phyloP scores from a whole-genome alignment of 2,797 vertebrate species.

The Danio tinwini region DNA sequence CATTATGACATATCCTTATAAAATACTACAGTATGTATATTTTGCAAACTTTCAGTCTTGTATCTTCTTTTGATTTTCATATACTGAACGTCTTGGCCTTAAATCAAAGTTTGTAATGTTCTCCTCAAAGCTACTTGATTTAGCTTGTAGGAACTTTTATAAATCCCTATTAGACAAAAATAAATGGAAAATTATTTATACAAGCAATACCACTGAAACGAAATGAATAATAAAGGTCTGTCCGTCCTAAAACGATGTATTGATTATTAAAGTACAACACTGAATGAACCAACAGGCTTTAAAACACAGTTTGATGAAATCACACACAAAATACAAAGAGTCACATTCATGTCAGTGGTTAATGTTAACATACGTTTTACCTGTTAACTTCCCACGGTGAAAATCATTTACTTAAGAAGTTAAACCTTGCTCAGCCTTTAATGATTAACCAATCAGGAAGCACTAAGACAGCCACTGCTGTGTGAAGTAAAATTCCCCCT shows the following conservation, averaged over 20 bases:
- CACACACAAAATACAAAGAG: background rate
- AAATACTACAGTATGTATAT: too few relatives aligned
- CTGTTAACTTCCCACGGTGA: slow-evolving; percentile 21
- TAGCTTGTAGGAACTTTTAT: too few relatives aligned
- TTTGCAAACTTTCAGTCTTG: too few relatives aligned
- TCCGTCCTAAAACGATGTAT: background rate
- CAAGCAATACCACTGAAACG: background rate
- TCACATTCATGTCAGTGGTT: background rate
- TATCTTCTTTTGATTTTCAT: too few relatives aligned
- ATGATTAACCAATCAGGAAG: background rate
- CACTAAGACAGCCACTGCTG: background rate
- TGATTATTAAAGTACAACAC: background rate
- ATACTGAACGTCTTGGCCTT: too few relatives aligned
- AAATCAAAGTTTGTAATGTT: too few relatives aligned
- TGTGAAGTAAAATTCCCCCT: background rate
- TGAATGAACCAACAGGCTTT: background rate
- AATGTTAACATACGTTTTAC: background rate
- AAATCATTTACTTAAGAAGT: slow-evolving; percentile 25
- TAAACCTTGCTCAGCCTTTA: slow-evolving; percentile 13
- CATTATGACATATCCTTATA: too few relatives aligned
- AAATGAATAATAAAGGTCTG: background rate
- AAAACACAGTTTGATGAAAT: too few relatives aligned
- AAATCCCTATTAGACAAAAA: too few relatives aligned
- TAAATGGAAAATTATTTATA: too few relatives aligned
- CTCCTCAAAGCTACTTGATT: too few relatives aligned